Percentiles rank a stretch among this genome's conserved stretches.
Conservation (phyloP, 2,113 vertebrate genomes). For the Perca schrenkii region DNA sequence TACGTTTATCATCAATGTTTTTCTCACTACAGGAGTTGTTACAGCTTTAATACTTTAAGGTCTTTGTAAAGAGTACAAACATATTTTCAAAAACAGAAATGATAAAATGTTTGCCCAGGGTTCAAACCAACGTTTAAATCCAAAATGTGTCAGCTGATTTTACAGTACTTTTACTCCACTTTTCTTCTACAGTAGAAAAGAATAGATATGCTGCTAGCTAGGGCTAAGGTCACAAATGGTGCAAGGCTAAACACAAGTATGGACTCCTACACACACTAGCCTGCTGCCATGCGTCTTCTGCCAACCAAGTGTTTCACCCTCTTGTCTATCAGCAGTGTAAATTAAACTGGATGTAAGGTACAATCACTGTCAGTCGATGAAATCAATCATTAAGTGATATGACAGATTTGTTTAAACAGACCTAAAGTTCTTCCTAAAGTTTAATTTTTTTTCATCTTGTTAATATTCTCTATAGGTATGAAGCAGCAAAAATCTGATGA, state of each 20-base stretch:
- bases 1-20: no score
- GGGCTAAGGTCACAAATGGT: no score
- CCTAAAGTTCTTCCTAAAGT: background rate
- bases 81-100: no score
- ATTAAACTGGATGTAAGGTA: background rate
- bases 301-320: background rate
- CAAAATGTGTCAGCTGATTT: no score
- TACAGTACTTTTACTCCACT: no score
- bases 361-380: background rate
- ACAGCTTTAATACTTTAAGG: no score
- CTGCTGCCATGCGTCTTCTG: conserved; percentile 1
- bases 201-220: no score
- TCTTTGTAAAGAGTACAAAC: no score
- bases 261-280: background rate
- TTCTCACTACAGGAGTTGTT: no score
- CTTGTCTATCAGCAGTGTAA: background rate
- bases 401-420: background rate
- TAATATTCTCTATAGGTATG: background rate
- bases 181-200: no score
- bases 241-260: background rate
- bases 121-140: background rate
- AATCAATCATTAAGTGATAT: background rate
- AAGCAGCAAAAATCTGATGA: background rate
- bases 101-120: background rate
- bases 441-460: no score